A percentile compares a stretch with the other conserved stretches of the same genome.
Evolutionary conservation across 2,113 vertebrate species (phyloP).

Genomic region (Saguinus imperator): DNA sequence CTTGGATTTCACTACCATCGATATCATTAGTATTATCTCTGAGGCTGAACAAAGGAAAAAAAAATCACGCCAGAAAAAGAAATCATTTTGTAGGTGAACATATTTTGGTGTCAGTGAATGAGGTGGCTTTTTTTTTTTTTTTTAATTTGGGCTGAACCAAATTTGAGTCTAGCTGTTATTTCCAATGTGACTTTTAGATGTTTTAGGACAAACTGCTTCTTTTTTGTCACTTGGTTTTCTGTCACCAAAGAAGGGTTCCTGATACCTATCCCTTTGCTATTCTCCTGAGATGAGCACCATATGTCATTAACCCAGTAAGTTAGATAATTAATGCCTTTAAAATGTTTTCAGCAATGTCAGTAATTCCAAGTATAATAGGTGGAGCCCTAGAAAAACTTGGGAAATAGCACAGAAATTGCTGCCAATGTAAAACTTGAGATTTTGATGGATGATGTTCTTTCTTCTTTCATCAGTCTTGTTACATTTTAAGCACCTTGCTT

Average conservation of each 20-base stretch:
- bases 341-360: not conserved
- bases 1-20: slow-evolving; percentile 61
- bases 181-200: not conserved
- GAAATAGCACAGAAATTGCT: not conserved
- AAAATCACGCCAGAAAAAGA: not conserved
- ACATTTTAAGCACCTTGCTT: not conserved
- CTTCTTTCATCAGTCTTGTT: not conserved
- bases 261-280: not conserved
- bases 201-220: slow-evolving; percentile 13
- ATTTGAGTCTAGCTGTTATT: slow-evolving; percentile 19
- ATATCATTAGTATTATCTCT: slow-evolving; percentile 69
- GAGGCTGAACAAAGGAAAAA: slow-evolving; percentile 27
- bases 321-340: not conserved
- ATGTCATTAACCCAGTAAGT: not conserved
- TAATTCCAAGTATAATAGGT: not conserved
- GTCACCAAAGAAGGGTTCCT: not conserved
- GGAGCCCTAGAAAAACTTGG: not conserved
- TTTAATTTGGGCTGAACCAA: not conserved
- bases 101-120: slow-evolving; percentile 37
- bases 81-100: slow-evolving; percentile 6
- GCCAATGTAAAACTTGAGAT: not conserved
- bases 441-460: not conserved
- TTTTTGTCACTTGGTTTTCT: slow-evolving; percentile 33
- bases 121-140: not conserved
- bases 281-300: not conserved